A percentile compares a stretch with the other conserved stretches of the same genome.
Evolutionary conservation across 2,113 vertebrate species (phyloP).

Genomic region (Macrotus californicus): DNA sequence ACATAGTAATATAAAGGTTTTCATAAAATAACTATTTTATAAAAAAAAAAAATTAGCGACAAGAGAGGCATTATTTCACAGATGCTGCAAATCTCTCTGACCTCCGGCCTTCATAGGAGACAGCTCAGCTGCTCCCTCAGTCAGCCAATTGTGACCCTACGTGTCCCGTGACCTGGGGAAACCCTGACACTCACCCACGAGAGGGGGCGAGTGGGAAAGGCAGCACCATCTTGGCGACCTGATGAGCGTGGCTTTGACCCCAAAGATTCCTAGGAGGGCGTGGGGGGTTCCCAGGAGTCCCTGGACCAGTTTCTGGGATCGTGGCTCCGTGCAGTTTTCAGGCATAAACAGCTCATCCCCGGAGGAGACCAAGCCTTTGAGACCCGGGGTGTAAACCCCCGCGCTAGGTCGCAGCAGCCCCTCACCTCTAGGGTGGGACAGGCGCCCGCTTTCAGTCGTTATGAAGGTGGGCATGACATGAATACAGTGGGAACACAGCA

Average conservation of each 20-base stretch:
- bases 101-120: neutral
- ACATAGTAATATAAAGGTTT: neutral
- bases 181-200: fast-evolving
- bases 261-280: too few relatives aligned
- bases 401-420: neutral
- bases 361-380: neutral
- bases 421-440: neutral
- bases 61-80: neutral
- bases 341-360: neutral
- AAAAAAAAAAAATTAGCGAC: neutral
- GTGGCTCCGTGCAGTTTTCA: neutral
- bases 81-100: neutral
- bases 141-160: too few relatives aligned
- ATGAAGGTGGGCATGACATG: too few relatives aligned
- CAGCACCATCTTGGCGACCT: neutral
- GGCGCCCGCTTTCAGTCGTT: fast-evolving
- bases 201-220: neutral
- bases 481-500: too few relatives aligned
- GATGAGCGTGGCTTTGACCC: neutral
- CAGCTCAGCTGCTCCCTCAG: neutral
- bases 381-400: neutral
- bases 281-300: neutral
- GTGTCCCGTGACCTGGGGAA: neutral
- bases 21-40: neutral
- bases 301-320: neutral